Evolutionary conservation across 2,113 vertebrate genomes (phyloP), one percentile per base, ranked within the genome.

Genomic region (Prietella phreatophila): DNA sequence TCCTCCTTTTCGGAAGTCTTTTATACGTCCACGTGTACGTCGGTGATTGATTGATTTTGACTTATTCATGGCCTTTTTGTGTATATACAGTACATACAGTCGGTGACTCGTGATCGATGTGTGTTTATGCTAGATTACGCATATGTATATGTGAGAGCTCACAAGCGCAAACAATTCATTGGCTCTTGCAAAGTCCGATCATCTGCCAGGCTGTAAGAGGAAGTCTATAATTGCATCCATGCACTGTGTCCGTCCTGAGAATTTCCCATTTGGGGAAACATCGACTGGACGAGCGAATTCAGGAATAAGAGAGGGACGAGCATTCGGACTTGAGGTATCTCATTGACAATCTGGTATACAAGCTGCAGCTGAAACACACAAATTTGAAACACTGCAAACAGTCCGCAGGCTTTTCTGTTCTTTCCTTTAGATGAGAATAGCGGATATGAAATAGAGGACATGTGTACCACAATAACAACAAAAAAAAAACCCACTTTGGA

Each of bases 141-240:
- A 17, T 13, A 39, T 58, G 61, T 53, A 22, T 30, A 80, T 22
- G 61, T n/a, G 60, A 80, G 63, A 33, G 85, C 67, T 39, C 25
- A 4, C 4, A 63, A n/a, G 11, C 33, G 50, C 65, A 58, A 53
- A 56, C 61, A 73, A 63, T 75, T 71, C 63, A 50, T 50, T 50
- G n/a, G n/a, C 67, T 88, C 61, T 56, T 67, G 82, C 82, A 33
- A 47, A 80, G 60, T 80, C n/a, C 55, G 47, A 89, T 73, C 78
- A 82, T 22, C 89, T 76, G 19, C 47, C 33, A 25, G 33, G 14
- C 67, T 85, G 25, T 87, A 82, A 87, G 76, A 47, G 71, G 56
- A 82, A 82, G 25, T 82, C 67, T 42, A 33, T 5, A 27, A 82
- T 63, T 85, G 76, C 42, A 56, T 82, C 65, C 47, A 50, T 0